Evolutionary conservation across 2,888 invertebrate genomes (phyloP), one percentile per base, ranked within the genome.

Genomic region (Rugalucina vietnamica): DNA sequence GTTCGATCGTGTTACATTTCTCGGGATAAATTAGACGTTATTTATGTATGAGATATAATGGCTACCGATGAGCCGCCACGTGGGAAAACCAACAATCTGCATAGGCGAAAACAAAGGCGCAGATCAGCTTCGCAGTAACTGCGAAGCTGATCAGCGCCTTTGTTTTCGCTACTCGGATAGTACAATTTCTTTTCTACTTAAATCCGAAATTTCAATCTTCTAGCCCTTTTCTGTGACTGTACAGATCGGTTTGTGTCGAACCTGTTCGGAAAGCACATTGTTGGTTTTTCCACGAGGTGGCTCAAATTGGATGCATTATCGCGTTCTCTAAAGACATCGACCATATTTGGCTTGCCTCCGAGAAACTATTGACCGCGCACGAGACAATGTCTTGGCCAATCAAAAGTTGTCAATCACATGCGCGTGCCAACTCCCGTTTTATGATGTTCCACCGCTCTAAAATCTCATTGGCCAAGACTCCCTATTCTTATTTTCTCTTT

Each of bases 1-100:
- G n/a, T 54, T 54, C 54, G n/a, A 65, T n/a, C 34, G 65, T 24
- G 65, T 14, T 65, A 65, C 18, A 65, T 65, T 65, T 65, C 34
- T 12, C 65, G 34, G 21, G 34, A 32, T 27, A 65, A 65, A 65
- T 78, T 79, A 82, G 84, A 77, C 84, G 70, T 88, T 86, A 88
- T 86, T 87, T 87, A 87, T 87, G 85, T 85, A 87, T 87, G 87
- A 87, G 83, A 50, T 57, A 85, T 87, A 87, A 87, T 85, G 83
- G 85, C 75, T 82, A 81, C n/a, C n/a, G n/a, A n/a, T n/a, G n/a
- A n/a, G n/a, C n/a, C n/a, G n/a, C n/a, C n/a, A n/a, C n/a, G n/a
- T n/a, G n/a, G n/a, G n/a, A n/a, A n/a, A n/a, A n/a, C n/a, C n/a
- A n/a, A n/a, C n/a, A n/a, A n/a, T n/a, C n/a, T n/a, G n/a, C n/a